Evolutionary conservation across 2,888 invertebrate species (phyloP), one percentile per base, ranked within the genome.

Genomic region (Lycaena phlaeas): DNA sequence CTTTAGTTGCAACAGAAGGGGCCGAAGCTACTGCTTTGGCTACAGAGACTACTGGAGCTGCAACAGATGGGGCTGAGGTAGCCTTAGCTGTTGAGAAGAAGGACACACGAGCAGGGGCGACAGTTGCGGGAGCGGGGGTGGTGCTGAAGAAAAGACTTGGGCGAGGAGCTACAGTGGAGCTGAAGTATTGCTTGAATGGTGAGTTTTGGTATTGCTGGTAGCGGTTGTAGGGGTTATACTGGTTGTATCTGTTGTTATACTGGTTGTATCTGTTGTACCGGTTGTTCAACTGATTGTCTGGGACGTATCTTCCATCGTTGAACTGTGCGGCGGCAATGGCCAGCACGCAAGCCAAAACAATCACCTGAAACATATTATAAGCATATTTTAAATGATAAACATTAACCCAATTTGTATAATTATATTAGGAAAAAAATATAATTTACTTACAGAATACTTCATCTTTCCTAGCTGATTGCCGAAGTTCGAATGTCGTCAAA

Each of bases 401-500:
- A 38, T 27, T 17, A 25, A 14, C 12, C 2, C 11, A n/a, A 36
- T 22, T 18, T 27, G 26, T 14, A 18, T 41, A n/a, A n/a, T n/a
- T n/a, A n/a, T 36, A 7, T n/a, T 30, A 38, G 36, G 36, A 22
- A n/a, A 14, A 36, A 29, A 29, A 38, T 40, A 44, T 45, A 42
- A 48, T 47, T 25, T 45, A 78, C 77, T 78, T 68, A 78, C 77
- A 47, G 66, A 65, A 59, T 64, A 65, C 68, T 63, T 76, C 77
- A 78, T 78, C 55, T 63, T 53, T 46, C 42, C 37, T 48, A 47
- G 48, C 43, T 43, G 49, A 51, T 54, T 61, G 67, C 45, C 67
- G 68, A 66, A 79, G 68, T 72, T 78, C 54, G 77, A 78, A 70
- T 81, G 81, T 57, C 56, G 63, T 51, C 63, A 61, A 73, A 78